Evolutionary conservation across 2,888 invertebrate genomes (phyloP).

Genomic region (Crematogaster levior): DNA sequence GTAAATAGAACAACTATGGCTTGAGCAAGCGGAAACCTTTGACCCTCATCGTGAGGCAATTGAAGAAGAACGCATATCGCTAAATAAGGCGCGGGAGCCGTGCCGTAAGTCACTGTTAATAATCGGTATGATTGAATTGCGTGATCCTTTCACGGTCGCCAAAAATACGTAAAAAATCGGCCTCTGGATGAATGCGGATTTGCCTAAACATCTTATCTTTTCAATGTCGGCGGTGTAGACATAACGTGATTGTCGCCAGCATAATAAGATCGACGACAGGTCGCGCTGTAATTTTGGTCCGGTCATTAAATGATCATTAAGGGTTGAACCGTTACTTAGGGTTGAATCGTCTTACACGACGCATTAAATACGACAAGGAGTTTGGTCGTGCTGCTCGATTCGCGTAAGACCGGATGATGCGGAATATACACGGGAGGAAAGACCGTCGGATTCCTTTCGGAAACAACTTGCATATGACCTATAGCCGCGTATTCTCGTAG

Average conservation of each 20-base stretch:
- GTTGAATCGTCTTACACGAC: neutral
- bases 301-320: neutral
- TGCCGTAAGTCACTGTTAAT: neutral
- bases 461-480: neutral
- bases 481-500: fast-evolving
- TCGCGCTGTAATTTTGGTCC: neutral
- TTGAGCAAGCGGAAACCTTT: neutral
- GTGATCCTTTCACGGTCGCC: fast-evolving
- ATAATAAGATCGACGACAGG: neutral
- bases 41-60: neutral
- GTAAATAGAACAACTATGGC: no score
- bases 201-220: neutral
- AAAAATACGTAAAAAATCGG: neutral
- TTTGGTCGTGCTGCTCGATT: no score
- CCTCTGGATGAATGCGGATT: neutral
- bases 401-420: no score
- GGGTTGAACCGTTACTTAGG: neutral
- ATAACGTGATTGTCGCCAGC: neutral
- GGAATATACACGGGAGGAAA: no score
- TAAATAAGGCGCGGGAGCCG: neutral
- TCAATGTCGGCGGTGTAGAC: neutral
- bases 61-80: neutral
- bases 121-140: neutral
- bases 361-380: no score
- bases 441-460: neutral